Percentiles rank a stretch among this genome's conserved stretches.
Conservation (phyloP, 2,113 vertebrate genomes). For the Ceyx cyanopectus region DNA sequence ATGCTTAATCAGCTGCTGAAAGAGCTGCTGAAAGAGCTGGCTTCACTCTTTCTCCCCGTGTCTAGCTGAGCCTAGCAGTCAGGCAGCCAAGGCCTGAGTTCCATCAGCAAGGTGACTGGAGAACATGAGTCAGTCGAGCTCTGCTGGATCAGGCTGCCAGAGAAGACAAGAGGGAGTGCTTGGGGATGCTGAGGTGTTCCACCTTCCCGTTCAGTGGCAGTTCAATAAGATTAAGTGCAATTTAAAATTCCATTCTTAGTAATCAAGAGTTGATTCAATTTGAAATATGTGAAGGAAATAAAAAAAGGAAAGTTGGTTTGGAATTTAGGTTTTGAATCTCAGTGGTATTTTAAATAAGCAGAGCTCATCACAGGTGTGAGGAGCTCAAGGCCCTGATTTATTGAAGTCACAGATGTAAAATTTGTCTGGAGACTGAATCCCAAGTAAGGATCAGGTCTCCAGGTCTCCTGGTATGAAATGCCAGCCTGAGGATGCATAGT, state of each 20-base stretch:
- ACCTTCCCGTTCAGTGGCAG: background rate
- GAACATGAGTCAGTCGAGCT: background rate
- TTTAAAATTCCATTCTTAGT: background rate
- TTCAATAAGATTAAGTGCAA: background rate
- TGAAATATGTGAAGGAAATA: background rate
- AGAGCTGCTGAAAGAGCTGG: constrained; percentile 9
- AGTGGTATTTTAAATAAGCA: background rate
- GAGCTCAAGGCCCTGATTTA: background rate
- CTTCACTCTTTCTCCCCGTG: background rate
- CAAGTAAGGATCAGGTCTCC: background rate
- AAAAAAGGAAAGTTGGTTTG: background rate
- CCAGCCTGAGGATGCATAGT: background rate
- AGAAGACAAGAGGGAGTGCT: background rate
- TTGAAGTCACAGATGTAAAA: background rate
- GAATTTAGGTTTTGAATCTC: background rate
- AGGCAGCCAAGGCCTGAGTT: background rate
- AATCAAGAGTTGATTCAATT: background rate
- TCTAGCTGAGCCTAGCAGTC: background rate
- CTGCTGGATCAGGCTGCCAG: background rate
- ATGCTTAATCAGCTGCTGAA: constrained; percentile 12
- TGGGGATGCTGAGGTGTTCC: background rate
- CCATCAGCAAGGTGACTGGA: background rate
- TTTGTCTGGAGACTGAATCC: background rate
- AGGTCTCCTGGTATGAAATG: background rate
- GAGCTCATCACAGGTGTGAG: background rate